Conservation (phyloP, 2,797 vertebrate species). For the Coregonus ussuriensis region DNA sequence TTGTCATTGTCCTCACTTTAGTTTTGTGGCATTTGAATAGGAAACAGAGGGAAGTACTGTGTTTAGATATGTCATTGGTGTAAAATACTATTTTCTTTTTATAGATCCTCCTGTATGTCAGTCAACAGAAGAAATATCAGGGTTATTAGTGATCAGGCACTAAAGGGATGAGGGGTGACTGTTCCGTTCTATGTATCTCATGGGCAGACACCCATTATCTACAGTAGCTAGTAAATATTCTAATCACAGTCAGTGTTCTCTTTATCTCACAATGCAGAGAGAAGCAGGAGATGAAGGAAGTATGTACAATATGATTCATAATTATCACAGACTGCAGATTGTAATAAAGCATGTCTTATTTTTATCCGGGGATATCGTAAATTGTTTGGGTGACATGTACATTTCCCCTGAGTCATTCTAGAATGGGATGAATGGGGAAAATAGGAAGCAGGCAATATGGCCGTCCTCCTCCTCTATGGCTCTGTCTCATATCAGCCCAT, state of each 20-base stretch:
- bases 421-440: background rate
- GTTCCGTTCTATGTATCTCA: background rate
- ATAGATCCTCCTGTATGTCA: background rate
- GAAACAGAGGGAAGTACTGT: background rate
- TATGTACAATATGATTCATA: background rate
- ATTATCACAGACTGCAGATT: background rate
- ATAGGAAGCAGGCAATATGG: background rate
- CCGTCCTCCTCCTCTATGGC: background rate
- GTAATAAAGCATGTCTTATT: background rate
- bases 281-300: background rate
- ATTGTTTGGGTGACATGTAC: slow-evolving; percentile 14
- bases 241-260: background rate
- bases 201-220: background rate
- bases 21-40: background rate
- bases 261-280: background rate
- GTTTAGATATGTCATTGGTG: background rate
- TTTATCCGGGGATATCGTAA: background rate
- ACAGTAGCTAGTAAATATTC: background rate
- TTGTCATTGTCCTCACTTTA: background rate
- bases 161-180: background rate
- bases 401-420: slow-evolving; percentile 12
- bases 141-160: background rate
- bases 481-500: background rate
- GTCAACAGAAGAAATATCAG: background rate
- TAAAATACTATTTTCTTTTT: background rate